Percentiles rank a stretch among this genome's conserved stretches.
phyloP scores from a whole-genome alignment of 2,113 vertebrate genomes.

The Callaeas wilsoni region DNA sequence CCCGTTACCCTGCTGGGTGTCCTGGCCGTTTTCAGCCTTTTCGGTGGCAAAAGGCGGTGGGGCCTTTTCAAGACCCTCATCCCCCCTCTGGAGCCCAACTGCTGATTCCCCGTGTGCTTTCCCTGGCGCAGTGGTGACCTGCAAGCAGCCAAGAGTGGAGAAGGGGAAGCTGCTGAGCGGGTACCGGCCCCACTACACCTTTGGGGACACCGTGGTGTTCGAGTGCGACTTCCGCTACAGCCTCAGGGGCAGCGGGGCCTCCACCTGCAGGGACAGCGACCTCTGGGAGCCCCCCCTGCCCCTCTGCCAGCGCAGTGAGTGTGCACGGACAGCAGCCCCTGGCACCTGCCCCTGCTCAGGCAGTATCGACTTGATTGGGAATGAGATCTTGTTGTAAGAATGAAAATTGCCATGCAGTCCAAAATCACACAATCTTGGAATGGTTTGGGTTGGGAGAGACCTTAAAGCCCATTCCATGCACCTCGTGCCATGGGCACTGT shows the following conservation, averaged over 20 bases:
- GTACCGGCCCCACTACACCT: not conserved
- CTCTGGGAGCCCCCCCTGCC: slow-evolving; percentile 6
- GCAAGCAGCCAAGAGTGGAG: not conserved
- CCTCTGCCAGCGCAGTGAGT: slow-evolving; percentile 28
- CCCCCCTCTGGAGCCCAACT: not conserved
- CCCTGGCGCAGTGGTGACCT: not conserved
- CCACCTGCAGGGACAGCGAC: not conserved
- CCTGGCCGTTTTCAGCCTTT: accelerated
- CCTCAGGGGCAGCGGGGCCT: not conserved
- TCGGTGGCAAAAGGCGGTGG: accelerated
- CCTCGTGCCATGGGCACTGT: accelerated
- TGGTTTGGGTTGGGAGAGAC: not conserved
- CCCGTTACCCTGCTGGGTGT: accelerated
- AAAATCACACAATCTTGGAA: accelerated
- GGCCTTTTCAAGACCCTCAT: accelerated
- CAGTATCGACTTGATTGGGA: accelerated
- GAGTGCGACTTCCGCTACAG: not conserved
- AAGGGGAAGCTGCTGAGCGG: not conserved
- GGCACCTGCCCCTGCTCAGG: not conserved
- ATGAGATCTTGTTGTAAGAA: accelerated
- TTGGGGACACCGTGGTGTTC: not conserved
- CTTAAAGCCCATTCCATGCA: not conserved
- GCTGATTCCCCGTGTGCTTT: not conserved
- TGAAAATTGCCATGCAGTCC: accelerated
- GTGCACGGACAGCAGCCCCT: not conserved